A percentile compares a stretch with the other conserved stretches of the same genome.
Evolutionary conservation across 2,888 invertebrate species (phyloP).

Genomic region (Trichogramma evanescens): DNA sequence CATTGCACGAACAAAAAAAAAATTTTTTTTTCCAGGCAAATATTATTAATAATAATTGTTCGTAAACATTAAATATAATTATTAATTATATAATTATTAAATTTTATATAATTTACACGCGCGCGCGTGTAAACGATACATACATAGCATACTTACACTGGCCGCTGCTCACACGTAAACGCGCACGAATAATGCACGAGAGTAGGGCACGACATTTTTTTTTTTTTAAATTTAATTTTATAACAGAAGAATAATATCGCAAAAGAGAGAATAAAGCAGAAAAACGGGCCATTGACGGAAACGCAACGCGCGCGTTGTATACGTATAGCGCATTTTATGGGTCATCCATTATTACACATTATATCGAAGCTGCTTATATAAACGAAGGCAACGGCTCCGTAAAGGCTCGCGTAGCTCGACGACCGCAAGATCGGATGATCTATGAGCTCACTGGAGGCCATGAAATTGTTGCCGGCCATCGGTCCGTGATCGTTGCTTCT

Average conservation of each 20-base stretch:
- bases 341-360: constrained; percentile 19
- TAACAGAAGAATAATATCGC: neutral
- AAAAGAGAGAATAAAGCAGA: constrained; percentile 6
- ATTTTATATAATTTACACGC: neutral
- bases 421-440: constrained; percentile 38
- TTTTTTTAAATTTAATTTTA: neutral
- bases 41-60: too few relatives aligned
- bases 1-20: too few relatives aligned
- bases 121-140: constrained; percentile 16
- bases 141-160: neutral
- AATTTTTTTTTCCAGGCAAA: too few relatives aligned
- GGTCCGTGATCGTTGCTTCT: too few relatives aligned
- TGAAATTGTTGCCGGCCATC: constrained; percentile 25
- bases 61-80: too few relatives aligned
- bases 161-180: constrained; percentile 16
- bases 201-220: too few relatives aligned
- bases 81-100: neutral
- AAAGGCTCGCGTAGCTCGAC: constrained; percentile 39
- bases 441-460: constrained; percentile 44
- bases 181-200: constrained; percentile 6
- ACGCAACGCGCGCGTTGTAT: neutral
- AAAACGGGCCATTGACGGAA: constrained; percentile 8
- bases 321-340: constrained; percentile 22
- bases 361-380: too few relatives aligned
- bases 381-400: constrained; percentile 5